Evolutionary conservation across 1,140 invertebrate species (phyloP).

Genomic region (Archegozetes longisetosus): DNA sequence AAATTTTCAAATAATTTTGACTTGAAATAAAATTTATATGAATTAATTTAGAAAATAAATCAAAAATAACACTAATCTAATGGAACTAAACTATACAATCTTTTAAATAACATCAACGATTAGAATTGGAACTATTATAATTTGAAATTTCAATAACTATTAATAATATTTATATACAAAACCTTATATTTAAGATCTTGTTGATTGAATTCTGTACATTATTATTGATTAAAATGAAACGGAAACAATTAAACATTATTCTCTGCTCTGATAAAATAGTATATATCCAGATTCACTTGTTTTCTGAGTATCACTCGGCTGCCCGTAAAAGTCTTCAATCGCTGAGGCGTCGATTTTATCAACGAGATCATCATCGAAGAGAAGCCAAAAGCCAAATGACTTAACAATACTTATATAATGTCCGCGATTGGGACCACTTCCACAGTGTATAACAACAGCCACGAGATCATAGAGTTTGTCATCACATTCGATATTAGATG

Average conservation of each 20-base stretch:
- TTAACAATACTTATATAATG: slow-evolving; percentile 99
- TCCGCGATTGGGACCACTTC: slow-evolving; percentile 92
- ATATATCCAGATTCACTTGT: slow-evolving; percentile 99
- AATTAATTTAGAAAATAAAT: too few species aligned
- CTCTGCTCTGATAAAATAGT: slow-evolving; percentile 95
- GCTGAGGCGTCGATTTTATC: slow-evolving; percentile 38
- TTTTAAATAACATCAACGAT: too few species aligned
- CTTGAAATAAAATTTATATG: too few species aligned
- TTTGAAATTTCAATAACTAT: not conserved
- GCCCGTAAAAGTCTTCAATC: slow-evolving; percentile 98
- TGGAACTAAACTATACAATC: too few species aligned
- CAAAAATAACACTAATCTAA: too few species aligned
- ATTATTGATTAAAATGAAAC: not conserved
- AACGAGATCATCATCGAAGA: slow-evolving; percentile 99
- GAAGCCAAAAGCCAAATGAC: slow-evolving; percentile 94
- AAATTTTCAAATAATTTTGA: too few species aligned
- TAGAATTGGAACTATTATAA: too few species aligned
- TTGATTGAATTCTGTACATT: too few species aligned
- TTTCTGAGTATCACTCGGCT: slow-evolving; percentile 94
- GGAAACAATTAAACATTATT: slow-evolving; percentile 27
- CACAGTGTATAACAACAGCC: slow-evolving; percentile 97
- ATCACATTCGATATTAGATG: slow-evolving; percentile 35
- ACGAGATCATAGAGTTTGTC: slow-evolving; percentile 95
- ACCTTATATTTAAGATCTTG: too few species aligned
- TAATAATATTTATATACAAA: too few species aligned